These are phyloP conservation scores for Peucedramus taeniatus DNA, from an alignment of 2,113 vertebrate species.

Conservation along the genomic window DNA sequence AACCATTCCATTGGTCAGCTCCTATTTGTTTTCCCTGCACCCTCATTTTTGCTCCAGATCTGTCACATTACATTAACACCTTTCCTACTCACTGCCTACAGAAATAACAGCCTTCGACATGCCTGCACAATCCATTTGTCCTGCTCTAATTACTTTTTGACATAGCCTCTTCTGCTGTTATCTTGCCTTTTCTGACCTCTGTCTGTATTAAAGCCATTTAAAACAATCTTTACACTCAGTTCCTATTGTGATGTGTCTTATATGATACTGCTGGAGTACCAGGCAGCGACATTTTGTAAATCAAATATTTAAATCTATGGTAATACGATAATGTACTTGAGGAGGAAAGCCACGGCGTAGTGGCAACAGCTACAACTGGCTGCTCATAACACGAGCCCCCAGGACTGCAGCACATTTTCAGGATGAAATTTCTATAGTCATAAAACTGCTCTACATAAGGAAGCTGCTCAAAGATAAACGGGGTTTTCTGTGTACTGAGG, in stretches of 20 bases:
- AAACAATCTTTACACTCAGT: conserved; percentile 44
- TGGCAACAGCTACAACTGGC: background rate
- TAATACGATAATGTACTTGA: background rate
- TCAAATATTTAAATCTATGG: conserved; percentile 42
- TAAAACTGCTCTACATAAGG: background rate
- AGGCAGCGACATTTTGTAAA: background rate
- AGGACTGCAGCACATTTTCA: background rate
- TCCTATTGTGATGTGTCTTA: background rate
- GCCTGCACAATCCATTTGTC: conserved; percentile 88
- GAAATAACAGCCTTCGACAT: conserved; percentile 93
- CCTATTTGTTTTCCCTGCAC: conserved; percentile 76
- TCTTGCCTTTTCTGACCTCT: conserved; percentile 60
- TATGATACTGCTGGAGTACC: background rate
- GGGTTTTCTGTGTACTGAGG: background rate
- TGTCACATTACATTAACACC: conserved; percentile 93
- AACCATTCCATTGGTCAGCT: conserved; percentile 60
- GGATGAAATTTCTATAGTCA: background rate
- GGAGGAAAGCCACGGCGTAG: background rate
- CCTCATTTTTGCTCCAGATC: conserved; percentile 94
- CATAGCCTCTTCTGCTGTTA: conserved; percentile 75
- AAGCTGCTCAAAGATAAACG: background rate
- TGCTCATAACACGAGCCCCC: background rate
- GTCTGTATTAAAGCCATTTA: conserved; percentile 39
- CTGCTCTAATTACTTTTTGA: conserved; percentile 91
- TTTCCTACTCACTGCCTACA: conserved; percentile 89